Evolutionary conservation across 2,888 invertebrate species (phyloP), one percentile per base, ranked within the genome.

Genomic region (Ecdyonurus torrentis): DNA sequence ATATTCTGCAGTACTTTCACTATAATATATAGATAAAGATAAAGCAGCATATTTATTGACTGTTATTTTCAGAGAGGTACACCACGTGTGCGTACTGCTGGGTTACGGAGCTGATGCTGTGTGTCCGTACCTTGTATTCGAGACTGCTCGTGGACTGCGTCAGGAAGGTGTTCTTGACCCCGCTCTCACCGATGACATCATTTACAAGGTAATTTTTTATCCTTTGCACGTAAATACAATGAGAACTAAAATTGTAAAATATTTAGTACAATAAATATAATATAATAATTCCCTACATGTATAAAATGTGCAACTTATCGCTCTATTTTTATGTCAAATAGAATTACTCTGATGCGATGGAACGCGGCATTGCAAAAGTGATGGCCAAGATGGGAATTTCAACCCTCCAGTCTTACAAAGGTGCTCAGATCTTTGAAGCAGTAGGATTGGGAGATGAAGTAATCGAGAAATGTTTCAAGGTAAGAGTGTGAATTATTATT

Each of bases 301-400:
- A n/a, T n/a, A n/a, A n/a, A n/a, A n/a, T n/a, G n/a, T n/a, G n/a
- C n/a, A n/a, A n/a, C n/a, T n/a, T n/a, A n/a, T 7, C 18, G 18
- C 2, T 52, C 50, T 1, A 23, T 10, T 25, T 25, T 37, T 20
- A 10, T 37, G 19, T 25, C 19, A 60, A 68, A 23, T 67, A 82
- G 76, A 83, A 95, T 68, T 99, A 96, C 75, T 85, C 92, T 55
- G 87, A 88, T 67, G 94, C 97, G 53, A 87, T 91, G 72, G 93
- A 93, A 70, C 85, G 92, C 1, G 96, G 96, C 61, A 87, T 91
- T 68, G 84, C 88, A 61, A 94, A 94, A 76, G 92, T 85, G 50
- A 99, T 99, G 98, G 98, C 99, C 2, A 99, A 99, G 76, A 99
- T 99, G 99, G 99, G 99, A 64, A 99, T 99, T 72, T 96, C 95